Evolutionary conservation across 2,113 vertebrate species (phyloP).

Genomic region (Cephalophus harveyi): DNA sequence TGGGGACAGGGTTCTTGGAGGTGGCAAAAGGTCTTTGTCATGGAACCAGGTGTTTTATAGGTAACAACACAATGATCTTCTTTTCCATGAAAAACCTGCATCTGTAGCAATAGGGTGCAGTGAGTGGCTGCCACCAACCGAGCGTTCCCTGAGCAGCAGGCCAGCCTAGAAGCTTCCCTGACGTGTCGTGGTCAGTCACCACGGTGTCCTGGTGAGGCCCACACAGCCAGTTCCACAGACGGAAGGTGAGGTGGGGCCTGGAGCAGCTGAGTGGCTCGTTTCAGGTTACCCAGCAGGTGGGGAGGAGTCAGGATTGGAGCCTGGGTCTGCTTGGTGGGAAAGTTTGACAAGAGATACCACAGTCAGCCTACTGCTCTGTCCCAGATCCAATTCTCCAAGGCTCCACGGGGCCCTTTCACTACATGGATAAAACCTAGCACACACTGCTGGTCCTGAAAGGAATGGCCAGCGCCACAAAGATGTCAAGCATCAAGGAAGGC

Average conservation of each 20-base stretch:
- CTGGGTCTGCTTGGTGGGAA: background rate
- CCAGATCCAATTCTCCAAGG: background rate
- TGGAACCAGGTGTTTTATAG: background rate
- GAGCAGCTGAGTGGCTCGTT: background rate
- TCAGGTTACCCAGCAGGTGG: background rate
- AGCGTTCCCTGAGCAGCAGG: fast-evolving
- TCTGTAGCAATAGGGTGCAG: background rate
- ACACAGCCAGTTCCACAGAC: fast-evolving
- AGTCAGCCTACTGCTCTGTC: background rate
- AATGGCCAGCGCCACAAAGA: background rate
- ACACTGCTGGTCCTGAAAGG: background rate
- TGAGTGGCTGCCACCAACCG: background rate
- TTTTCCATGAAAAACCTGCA: background rate
- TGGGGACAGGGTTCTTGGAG: background rate
- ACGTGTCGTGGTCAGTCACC: fast-evolving
- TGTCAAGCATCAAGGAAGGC: background rate
- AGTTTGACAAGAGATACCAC: background rate
- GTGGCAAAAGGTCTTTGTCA: background rate
- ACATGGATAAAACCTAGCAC: background rate
- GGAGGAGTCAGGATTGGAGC: background rate
- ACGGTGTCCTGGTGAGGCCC: fast-evolving
- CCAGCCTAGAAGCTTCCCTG: background rate
- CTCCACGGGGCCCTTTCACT: no score
- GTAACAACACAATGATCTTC: background rate
- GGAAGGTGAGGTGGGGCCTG: background rate